Evolutionary conservation across 2,113 vertebrate species (phyloP).

Genomic region (Callorhinus ursinus): DNA sequence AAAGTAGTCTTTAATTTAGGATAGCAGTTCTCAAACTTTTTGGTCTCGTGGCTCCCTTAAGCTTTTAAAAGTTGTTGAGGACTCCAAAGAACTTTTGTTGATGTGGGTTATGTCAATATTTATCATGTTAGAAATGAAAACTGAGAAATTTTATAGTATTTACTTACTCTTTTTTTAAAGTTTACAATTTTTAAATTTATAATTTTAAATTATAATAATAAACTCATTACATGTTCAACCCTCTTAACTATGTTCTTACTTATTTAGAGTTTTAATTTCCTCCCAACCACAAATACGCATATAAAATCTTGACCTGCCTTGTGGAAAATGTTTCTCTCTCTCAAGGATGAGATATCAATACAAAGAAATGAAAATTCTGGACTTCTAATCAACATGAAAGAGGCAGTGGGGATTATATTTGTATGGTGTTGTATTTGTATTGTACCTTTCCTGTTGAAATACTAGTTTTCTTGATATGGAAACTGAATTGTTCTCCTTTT

Average conservation of each 20-base stretch:
- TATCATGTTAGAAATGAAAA: slow-evolving; percentile 54
- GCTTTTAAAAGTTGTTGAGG: slow-evolving; percentile 27
- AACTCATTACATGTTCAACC: slow-evolving; percentile 55
- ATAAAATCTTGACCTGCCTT: slow-evolving; percentile 44
- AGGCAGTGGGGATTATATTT: neutral
- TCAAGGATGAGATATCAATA: slow-evolving; percentile 44
- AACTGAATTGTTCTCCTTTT: slow-evolving; percentile 6
- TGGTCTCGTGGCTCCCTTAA: neutral
- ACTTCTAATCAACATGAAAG: slow-evolving; percentile 17
- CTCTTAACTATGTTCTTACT: slow-evolving; percentile 54
- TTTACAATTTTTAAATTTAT: slow-evolving; percentile 48
- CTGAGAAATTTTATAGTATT: slow-evolving; percentile 48
- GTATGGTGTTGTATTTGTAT: neutral
- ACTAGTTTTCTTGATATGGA: slow-evolving; percentile 7
- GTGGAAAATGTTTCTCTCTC: slow-evolving; percentile 32
- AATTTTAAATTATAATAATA: slow-evolving; percentile 55
- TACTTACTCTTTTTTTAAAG: slow-evolving; percentile 47
- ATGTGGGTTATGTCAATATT: slow-evolving; percentile 10
- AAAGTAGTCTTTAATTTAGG: neutral
- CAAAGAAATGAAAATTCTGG: slow-evolving; percentile 57
- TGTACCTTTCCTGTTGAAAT: slow-evolving; percentile 43
- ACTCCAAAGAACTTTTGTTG: slow-evolving; percentile 57
- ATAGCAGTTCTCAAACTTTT: neutral
- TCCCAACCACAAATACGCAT: slow-evolving; percentile 34
- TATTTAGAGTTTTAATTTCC: slow-evolving; percentile 59